Evolutionary conservation across 2,888 invertebrate species (phyloP).

Genomic region (Hymenopus coronatus): DNA sequence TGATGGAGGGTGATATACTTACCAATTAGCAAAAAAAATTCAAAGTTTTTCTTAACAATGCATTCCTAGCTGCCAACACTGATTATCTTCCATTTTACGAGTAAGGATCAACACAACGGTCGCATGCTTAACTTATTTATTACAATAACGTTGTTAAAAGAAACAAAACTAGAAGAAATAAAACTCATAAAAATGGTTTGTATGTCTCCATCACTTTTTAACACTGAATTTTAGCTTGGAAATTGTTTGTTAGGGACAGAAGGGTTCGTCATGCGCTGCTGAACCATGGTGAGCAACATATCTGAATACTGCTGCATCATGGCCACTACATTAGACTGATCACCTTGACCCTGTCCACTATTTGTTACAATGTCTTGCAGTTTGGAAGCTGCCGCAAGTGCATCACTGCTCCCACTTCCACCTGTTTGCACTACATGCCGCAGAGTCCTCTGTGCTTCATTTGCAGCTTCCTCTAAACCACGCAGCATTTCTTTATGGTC

Average conservation of each 20-base stretch:
- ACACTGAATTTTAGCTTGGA: slow-evolving; percentile 5
- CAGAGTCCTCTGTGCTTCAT: slow-evolving; percentile 48
- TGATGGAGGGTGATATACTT: background rate
- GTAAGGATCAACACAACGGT: background rate
- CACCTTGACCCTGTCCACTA: slow-evolving; percentile 16
- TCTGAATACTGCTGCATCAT: slow-evolving; percentile 64
- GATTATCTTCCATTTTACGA: no score
- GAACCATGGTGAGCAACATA: slow-evolving; percentile 58
- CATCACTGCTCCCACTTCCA: slow-evolving; percentile 43
- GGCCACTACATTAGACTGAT: slow-evolving; percentile 48
- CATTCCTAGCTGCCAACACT: background rate
- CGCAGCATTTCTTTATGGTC: slow-evolving; percentile 34
- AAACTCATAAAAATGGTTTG: background rate
- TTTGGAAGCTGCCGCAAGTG: slow-evolving; percentile 50
- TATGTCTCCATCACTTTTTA: background rate
- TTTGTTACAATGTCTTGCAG: slow-evolving; percentile 49
- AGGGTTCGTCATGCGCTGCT: slow-evolving; percentile 53
- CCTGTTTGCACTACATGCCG: slow-evolving; percentile 28
- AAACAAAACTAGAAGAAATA: background rate
- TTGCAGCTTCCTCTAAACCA: slow-evolving; percentile 46
- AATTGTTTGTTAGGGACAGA: background rate
- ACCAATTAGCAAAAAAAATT: background rate
- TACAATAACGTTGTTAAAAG: background rate
- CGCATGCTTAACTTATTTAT: background rate
- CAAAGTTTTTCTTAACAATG: background rate